A percentile compares a stretch with the other conserved stretches of the same genome.
phyloP scores from a whole-genome alignment of 2,797 vertebrate species.

The Chrysocyon brachyurus region DNA sequence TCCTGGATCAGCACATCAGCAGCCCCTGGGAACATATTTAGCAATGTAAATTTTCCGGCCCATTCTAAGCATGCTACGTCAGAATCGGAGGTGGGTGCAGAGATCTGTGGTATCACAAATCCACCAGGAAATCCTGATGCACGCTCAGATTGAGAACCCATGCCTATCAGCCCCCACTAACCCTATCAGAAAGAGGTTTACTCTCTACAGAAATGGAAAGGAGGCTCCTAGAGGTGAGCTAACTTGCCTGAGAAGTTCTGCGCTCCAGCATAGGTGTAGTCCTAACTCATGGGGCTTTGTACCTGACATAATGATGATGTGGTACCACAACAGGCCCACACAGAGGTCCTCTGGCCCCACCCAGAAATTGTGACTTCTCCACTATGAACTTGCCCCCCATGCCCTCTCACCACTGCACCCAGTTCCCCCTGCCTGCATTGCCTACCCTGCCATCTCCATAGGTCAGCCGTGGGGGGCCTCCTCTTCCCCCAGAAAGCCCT shows the following conservation, averaged over 20 bases:
- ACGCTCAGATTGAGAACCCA: neutral
- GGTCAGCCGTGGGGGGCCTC: neutral
- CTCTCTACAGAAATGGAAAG: neutral
- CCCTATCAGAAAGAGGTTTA: neutral
- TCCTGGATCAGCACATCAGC: neutral
- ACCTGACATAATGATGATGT: rapidly evolving
- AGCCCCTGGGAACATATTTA: neutral
- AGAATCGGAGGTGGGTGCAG: too few species aligned
- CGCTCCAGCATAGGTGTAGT: too few species aligned
- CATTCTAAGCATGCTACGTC: neutral
- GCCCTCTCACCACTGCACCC: neutral
- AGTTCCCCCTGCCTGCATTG: neutral
- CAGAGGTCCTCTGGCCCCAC: neutral
- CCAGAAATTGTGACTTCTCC: too few species aligned
- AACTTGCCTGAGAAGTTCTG: neutral
- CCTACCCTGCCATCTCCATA: neutral
- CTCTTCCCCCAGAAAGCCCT: neutral
- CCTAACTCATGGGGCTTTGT: neutral
- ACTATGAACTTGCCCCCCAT: rapidly evolving
- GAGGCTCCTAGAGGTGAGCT: neutral
- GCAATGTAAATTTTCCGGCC: neutral
- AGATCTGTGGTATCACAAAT: too few species aligned
- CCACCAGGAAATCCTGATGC: too few species aligned
- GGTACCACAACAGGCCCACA: too few species aligned
- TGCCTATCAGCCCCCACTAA: too few species aligned